A percentile compares a stretch with the other conserved stretches of the same genome.
These are phyloP conservation scores for Lomographa bimaculata DNA, from an alignment of 2,888 invertebrate species.

Conservation along the genomic window DNA sequence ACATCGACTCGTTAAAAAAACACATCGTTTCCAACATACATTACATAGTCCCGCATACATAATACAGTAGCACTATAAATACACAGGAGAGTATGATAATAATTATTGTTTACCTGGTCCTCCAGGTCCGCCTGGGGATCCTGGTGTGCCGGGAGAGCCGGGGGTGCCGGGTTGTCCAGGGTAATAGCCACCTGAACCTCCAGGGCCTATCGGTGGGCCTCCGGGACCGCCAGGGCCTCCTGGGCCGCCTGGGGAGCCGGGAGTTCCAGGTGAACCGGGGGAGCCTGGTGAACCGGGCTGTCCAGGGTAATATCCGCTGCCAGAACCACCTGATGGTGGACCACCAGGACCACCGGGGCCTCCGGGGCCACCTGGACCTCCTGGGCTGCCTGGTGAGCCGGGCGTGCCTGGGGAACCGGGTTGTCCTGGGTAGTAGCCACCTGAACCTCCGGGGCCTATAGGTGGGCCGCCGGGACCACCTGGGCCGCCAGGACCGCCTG, in stretches of 20 bases:
- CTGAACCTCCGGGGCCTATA: conserved; percentile 23
- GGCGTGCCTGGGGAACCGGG: conserved; percentile 30
- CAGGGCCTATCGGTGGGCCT: conserved; percentile 17
- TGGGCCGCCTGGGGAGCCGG: conserved; percentile 35
- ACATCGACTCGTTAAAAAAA: too few species aligned
- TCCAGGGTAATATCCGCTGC: conserved; percentile 43
- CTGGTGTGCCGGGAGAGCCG: conserved; percentile 15
- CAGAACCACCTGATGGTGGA: conserved; percentile 25
- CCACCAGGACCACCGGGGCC: conserved; percentile 37
- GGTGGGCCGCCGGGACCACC: conserved; percentile 35
- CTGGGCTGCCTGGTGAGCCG: conserved; percentile 10
- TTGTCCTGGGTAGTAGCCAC: conserved; percentile 41
- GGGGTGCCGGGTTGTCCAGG: conserved; percentile 32
- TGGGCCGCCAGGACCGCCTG: conserved; percentile 38
- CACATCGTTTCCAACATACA: too few species aligned
- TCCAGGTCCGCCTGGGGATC: conserved; percentile 10
- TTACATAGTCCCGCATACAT: conserved; percentile 30
- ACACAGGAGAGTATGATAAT: too few species aligned
- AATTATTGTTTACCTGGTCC: conserved; percentile 6
- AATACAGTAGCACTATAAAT: too few species aligned
- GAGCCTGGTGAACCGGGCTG: conserved; percentile 30
- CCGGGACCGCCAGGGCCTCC: conserved; percentile 38
- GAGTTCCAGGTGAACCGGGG: conserved; percentile 30
- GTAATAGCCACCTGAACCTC: conserved; percentile 16
- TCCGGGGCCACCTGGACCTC: conserved; percentile 35